phyloP scores from a whole-genome alignment of 2,113 vertebrate genomes.

The Cervus canadensis region DNA sequence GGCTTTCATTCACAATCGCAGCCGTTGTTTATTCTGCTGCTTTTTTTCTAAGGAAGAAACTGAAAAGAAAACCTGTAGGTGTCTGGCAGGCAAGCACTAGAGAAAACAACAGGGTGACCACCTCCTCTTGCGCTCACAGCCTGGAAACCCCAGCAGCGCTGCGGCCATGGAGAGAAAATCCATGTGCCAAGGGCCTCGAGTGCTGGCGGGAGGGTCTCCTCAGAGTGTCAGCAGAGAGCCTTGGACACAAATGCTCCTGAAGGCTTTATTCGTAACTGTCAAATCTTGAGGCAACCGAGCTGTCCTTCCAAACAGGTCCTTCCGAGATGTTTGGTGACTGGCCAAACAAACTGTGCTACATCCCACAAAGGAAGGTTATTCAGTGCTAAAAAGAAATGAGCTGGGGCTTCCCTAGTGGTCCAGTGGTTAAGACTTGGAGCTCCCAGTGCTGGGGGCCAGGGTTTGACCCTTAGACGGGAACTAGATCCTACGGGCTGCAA shows the following conservation, averaged over 20 bases:
- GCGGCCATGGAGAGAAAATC: not conserved
- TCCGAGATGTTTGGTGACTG: not conserved
- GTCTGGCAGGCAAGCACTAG: not conserved
- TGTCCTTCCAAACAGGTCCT: not conserved
- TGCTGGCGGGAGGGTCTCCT: not conserved
- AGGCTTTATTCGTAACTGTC: not conserved
- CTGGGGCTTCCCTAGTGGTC: not conserved
- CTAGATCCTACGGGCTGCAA: not conserved
- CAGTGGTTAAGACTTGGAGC: not conserved
- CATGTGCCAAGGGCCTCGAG: accelerated
- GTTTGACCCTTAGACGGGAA: not conserved
- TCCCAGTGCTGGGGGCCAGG: not conserved
- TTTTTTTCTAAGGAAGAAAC: not conserved
- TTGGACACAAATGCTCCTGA: not conserved
- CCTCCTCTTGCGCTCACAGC: not conserved
- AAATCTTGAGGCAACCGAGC: not conserved
- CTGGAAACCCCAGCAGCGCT: not conserved
- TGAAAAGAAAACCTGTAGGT: not conserved
- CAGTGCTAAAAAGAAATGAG: not conserved
- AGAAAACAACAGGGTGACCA: not conserved
- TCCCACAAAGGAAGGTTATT: not conserved
- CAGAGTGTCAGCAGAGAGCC: not conserved
- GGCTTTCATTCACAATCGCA: not conserved
- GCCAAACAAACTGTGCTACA: not conserved
- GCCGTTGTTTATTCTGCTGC: not conserved